phyloP scores from a whole-genome alignment of 2,888 invertebrate species.

The Physocephala rufipes region DNA sequence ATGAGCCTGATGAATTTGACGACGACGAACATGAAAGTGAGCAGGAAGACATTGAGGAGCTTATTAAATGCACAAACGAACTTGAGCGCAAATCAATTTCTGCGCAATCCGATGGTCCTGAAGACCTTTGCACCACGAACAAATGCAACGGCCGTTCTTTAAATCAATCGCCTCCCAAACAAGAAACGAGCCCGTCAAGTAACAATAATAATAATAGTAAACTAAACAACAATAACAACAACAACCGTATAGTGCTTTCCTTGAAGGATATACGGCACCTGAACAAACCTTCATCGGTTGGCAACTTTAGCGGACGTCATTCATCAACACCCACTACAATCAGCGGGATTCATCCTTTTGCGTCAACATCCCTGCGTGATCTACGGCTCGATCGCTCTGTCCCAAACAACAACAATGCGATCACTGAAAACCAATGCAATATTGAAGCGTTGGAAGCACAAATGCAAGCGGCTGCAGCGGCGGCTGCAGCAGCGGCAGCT shows the following conservation, averaged over 20 bases:
- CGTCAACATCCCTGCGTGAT: conserved; percentile 55
- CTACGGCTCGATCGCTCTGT: conserved; percentile 49
- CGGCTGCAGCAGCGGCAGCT: conserved; percentile 56
- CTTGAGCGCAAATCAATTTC: conserved; percentile 56
- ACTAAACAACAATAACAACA: conserved; percentile 60
- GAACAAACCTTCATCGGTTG: conserved; percentile 60
- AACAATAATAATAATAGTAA: conserved; percentile 59
- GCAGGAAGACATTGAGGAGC: conserved; percentile 60
- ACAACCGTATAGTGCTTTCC: conserved; percentile 64
- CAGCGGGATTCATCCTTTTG: conserved; percentile 51
- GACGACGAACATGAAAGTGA: conserved; percentile 51
- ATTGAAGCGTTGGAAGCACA: conserved; percentile 62
- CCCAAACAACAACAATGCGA: conserved; percentile 23
- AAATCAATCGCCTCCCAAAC: conserved; percentile 47
- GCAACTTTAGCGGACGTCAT: conserved; percentile 25
- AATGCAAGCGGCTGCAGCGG: conserved; percentile 62
- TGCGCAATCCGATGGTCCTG: conserved; percentile 61
- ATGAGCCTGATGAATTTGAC: conserved; percentile 45
- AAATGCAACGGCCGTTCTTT: conserved; percentile 52
- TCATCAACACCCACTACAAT: conserved; percentile 50
- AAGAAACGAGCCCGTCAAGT: conserved; percentile 50
- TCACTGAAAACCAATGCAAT: conserved; percentile 58
- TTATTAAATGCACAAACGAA: conserved; percentile 58
- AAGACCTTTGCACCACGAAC: conserved; percentile 64
- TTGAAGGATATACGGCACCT: conserved; percentile 65